Conservation (phyloP, 2,113 vertebrate genomes). For the Blennius ocellaris region DNA sequence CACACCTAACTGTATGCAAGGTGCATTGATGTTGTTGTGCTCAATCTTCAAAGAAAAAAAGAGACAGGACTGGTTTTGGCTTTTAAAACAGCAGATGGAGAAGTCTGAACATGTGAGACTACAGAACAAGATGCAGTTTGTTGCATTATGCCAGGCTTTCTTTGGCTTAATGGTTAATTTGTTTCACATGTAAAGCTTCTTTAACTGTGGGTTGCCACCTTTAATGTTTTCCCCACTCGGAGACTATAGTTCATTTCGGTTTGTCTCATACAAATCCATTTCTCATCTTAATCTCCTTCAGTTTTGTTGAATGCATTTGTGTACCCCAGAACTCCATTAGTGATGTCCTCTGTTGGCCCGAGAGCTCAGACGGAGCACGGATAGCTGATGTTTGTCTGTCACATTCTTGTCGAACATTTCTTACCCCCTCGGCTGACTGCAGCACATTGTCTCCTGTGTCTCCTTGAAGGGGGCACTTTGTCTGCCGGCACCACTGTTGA, state of each 20-base stretch:
- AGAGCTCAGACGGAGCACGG: slow-evolving; percentile 11
- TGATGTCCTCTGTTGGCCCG: background rate
- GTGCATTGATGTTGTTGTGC: background rate
- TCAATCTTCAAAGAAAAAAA: slow-evolving; percentile 32
- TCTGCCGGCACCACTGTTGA: slow-evolving; percentile 78
- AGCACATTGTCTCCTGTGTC: slow-evolving; percentile 56
- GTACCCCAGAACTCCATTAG: background rate
- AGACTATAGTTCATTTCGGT: background rate
- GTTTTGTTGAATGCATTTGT: background rate
- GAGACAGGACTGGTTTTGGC: background rate
- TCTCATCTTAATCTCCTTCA: background rate
- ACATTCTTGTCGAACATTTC: slow-evolving; percentile 55
- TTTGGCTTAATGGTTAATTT: background rate
- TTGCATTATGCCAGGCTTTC: too few species aligned
- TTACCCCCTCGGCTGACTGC: slow-evolving; percentile 32
- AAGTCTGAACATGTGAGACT: background rate
- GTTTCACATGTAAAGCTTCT: background rate
- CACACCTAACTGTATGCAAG: slow-evolving; percentile 25
- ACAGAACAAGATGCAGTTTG: slow-evolving; percentile 1
- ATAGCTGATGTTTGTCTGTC: slow-evolving; percentile 48
- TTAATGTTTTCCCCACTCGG: too few species aligned
- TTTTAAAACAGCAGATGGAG: background rate
- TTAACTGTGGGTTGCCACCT: too few species aligned
- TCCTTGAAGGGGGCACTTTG: slow-evolving; percentile 62
- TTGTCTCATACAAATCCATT: background rate